Base-by-base conservation (phyloP, 2,888 invertebrate species). In the Polymixis lichenea region DNA sequence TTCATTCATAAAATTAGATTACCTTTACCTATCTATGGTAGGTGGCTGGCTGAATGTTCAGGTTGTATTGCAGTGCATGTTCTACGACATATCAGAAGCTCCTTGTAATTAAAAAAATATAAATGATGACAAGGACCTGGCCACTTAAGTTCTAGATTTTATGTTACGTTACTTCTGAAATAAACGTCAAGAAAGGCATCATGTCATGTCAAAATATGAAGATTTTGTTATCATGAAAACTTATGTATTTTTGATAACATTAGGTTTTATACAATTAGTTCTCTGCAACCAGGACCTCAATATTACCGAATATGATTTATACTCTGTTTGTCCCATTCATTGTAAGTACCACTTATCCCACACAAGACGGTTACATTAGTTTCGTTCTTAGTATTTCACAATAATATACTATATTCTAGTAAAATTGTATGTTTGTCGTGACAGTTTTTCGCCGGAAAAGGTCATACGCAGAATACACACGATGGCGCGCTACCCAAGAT, bases 161-260 rank as follows among this genome's bases (percentile, higher is more conserved):
- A 82, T 75, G 73, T 73, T 72, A 53, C 67, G 71, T 70, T 62
- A 49, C 71, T 78, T 69, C 46, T 77, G 66, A 55, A 70, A 43
- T 55, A 79, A 71, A 77, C 46, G 90, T 88, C 90, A 89, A 70
- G 65, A 51, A 78, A 65, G 88, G 84, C 90, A 89, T 84, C 89
- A 91, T 91, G 90, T 85, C 79, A 91, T 92, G 93, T 94, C 95
- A 94, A 92, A 93, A 91, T 90, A 89, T 91, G 88, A 90, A 89
- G 82, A 90, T 92, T 94, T 94, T 93, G 86, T 91, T 94, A 95
- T 86, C 91, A 96, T 96, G 96, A 94, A 92, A 95, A 92, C 92
- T 91, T 90, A 90, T 91, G 90, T 91, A 90, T 90, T 94, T 94
- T 94, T 95, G 89, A 90, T 95, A 92, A 89, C 93, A 91, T 91